These are phyloP conservation scores for Coryphaenoides rupestris DNA, from an alignment of 2,113 vertebrate species.

Conservation along the genomic window DNA sequence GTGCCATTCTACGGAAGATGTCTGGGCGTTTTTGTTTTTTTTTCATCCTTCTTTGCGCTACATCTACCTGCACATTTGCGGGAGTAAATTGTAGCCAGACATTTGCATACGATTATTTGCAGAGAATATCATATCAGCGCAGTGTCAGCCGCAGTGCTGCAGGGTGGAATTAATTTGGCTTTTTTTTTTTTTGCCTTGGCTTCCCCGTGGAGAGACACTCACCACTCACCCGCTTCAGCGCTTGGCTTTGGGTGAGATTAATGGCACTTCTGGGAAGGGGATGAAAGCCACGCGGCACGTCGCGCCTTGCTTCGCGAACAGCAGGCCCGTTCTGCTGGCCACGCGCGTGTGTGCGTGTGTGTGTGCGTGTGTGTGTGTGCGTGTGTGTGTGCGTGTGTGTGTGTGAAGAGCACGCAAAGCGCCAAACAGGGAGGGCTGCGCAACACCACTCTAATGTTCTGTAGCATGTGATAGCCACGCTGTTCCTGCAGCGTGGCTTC, in stretches of 20 bases:
- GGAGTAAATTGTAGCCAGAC: slow-evolving; percentile 13
- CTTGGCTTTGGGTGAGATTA: slow-evolving; percentile 47
- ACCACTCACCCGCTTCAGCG: slow-evolving; percentile 38
- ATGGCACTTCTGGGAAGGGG: slow-evolving; percentile 47
- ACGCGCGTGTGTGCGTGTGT: too few species aligned
- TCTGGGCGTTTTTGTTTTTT: too few species aligned
- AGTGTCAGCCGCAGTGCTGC: slow-evolving; percentile 40
- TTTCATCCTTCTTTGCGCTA: not conserved
- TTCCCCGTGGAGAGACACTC: slow-evolving; percentile 45
- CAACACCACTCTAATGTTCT: slow-evolving; percentile 21
- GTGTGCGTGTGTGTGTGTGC: slow-evolving; percentile 17
- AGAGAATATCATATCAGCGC: slow-evolving; percentile 43
- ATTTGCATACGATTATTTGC: slow-evolving; percentile 38
- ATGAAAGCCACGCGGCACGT: slow-evolving; percentile 43
- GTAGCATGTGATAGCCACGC: slow-evolving; percentile 28
- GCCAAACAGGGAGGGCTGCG: slow-evolving; percentile 8
- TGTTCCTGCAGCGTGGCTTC: slow-evolving; percentile 12
- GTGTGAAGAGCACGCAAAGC: slow-evolving; percentile 28
- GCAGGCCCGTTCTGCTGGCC: slow-evolving; percentile 21
- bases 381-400: slow-evolving; percentile 16
- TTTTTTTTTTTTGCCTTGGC: slow-evolving; percentile 25
- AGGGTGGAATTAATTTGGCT: slow-evolving; percentile 46
- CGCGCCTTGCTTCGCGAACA: slow-evolving; percentile 5
- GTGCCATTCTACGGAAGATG: not conserved
- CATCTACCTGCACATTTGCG: slow-evolving; percentile 5